Conservation (phyloP, 2,888 invertebrate species). For the Ichneumoninae sp. region DNA sequence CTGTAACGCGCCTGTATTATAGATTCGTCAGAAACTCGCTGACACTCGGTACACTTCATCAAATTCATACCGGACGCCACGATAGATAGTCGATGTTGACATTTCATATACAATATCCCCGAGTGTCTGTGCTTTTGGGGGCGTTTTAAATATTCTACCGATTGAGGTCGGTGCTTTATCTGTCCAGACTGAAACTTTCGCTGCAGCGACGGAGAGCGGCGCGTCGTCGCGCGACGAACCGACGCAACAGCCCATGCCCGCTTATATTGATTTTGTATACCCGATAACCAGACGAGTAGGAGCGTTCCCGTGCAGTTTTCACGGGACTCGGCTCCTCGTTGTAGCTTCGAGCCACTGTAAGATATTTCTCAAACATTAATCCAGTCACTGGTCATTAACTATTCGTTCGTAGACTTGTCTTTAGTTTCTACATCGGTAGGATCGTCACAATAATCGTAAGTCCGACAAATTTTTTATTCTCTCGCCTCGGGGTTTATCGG, state of each 20-base stretch:
- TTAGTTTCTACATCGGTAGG: not conserved
- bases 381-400: not conserved
- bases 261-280: slow-evolving; percentile 70
- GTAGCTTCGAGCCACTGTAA: slow-evolving; percentile 38
- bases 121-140: not conserved
- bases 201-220: not conserved
- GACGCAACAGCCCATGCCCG: slow-evolving; percentile 70
- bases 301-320: slow-evolving; percentile 63
- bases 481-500: not conserved
- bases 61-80: not conserved
- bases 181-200: not conserved
- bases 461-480: not conserved
- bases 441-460: not conserved
- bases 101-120: not conserved
- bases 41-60: not conserved
- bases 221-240: slow-evolving; percentile 60
- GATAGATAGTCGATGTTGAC: not conserved
- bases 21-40: not conserved
- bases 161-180: not conserved
- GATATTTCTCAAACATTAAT: slow-evolving; percentile 17
- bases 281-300: slow-evolving; percentile 59
- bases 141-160: not conserved
- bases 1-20: not conserved
- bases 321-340: slow-evolving; percentile 57
- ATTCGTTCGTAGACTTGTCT: not conserved